Conservation (phyloP, 2,113 vertebrate genomes). For the Phrynosoma blainvillii region DNA sequence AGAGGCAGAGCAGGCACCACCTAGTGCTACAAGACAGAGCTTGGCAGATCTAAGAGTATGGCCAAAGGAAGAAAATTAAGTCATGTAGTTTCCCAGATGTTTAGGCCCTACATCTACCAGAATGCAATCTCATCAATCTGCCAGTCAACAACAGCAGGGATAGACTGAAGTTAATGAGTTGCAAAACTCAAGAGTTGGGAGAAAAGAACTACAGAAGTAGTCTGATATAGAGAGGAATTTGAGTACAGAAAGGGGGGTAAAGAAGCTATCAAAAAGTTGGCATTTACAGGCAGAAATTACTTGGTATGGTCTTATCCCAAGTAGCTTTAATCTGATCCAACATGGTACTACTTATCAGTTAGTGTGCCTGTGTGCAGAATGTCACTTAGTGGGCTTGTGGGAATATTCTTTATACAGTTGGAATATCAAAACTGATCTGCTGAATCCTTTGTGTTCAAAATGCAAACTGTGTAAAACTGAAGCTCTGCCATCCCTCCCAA, state of each 20-base stretch:
- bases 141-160: not conserved
- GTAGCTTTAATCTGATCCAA: too few relatives aligned
- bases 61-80: not conserved
- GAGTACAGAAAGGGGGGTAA: not conserved
- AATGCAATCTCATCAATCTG: too few relatives aligned
- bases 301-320: too few relatives aligned
- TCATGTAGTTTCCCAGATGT: not conserved
- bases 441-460: slow-evolving; percentile 1
- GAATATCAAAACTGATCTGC: not conserved
- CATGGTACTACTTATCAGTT: not conserved
- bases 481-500: not conserved
- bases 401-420: not conserved
- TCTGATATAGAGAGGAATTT: not conserved
- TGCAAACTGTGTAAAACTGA: not conserved
- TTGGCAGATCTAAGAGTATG: not conserved
- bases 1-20: too few relatives aligned
- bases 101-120: not conserved
- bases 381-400: not conserved
- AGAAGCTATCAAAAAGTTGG: too few relatives aligned
- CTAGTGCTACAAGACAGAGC: not conserved
- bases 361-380: not conserved
- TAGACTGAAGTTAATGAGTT: not conserved
- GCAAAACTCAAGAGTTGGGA: too few relatives aligned
- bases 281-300: too few relatives aligned
- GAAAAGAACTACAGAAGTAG: too few relatives aligned